A percentile compares a stretch with the other conserved stretches of the same genome.
Conservation (phyloP, 1,140 invertebrate genomes). For the Bacillus rossius region DNA sequence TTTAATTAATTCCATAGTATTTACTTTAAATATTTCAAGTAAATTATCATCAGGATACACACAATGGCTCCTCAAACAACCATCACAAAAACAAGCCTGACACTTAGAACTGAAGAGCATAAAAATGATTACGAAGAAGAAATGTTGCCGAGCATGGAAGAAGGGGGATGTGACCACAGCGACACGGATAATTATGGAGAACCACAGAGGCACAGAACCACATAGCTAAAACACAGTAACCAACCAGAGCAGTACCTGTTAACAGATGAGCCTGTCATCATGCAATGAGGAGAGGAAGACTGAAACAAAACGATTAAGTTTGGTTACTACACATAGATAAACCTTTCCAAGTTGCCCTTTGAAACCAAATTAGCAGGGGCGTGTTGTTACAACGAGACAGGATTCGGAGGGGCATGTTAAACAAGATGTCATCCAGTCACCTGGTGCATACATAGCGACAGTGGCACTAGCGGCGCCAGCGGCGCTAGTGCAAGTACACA, state of each 20-base stretch:
- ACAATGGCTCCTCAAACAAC: too few relatives aligned
- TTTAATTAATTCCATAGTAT: too few relatives aligned
- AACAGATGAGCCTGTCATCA: conserved; percentile 34
- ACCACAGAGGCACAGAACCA: conserved; percentile 11
- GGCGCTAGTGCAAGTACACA: too few relatives aligned
- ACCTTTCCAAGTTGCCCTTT: conserved; percentile 10
- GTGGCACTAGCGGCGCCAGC: too few relatives aligned
- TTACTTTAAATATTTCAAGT: conserved; percentile 2
- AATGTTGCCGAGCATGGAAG: background rate
- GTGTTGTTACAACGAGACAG: too few relatives aligned
- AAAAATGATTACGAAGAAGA: background rate
- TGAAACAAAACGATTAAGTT: conserved; percentile 35
- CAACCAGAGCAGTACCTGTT: conserved; percentile 31
- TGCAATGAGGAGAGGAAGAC: conserved; percentile 34
- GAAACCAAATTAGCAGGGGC: background rate
- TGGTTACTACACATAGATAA: conserved; percentile 21
- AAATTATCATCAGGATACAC: too few relatives aligned
- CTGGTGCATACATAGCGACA: conserved; percentile 12
- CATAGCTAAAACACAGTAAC: conserved; percentile 20
- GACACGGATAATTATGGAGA: conserved; percentile 9
- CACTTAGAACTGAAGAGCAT: background rate
- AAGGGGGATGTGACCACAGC: background rate
- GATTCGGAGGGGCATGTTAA: background rate
- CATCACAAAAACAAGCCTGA: too few relatives aligned
- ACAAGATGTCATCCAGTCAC: conserved; percentile 13